phyloP scores from a whole-genome alignment of 1,140 invertebrate genomes.

The Penaeus vannamei region DNA sequence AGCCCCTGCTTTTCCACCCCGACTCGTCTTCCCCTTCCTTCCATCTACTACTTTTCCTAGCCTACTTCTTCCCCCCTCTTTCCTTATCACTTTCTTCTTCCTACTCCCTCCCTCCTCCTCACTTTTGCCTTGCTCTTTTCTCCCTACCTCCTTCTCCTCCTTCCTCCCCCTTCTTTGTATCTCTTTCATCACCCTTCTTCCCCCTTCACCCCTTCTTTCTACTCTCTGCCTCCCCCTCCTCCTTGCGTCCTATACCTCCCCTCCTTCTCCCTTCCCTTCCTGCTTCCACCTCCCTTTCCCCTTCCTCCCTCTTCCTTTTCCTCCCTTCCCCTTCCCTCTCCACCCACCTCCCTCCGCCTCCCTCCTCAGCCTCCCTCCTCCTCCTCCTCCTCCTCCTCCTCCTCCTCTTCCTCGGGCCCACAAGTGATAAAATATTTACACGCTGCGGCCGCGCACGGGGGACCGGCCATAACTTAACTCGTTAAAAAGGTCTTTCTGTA shows the following conservation, averaged over 20 bases:
- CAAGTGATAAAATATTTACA: no score
- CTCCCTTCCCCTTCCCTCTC: neutral
- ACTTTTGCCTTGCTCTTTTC: no score
- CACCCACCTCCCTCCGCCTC: neutral
- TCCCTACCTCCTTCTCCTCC: no score
- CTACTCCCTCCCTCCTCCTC: neutral
- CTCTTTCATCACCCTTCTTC: neutral
- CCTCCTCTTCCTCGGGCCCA: neutral
- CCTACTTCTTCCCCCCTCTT: neutral
- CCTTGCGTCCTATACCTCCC: neutral
- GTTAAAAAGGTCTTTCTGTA: no score
- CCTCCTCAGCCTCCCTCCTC: no score
- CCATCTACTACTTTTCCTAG: neutral
- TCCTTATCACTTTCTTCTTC: neutral
- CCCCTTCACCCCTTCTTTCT: neutral
- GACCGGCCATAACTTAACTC: no score
- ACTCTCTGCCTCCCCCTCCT: neutral
- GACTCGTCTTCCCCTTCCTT: neutral
- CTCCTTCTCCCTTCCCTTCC: neutral
- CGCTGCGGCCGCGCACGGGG: no score
- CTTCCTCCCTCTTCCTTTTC: neutral
- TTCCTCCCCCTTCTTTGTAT: neutral
- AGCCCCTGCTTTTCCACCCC: neutral
- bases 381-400: neutral
- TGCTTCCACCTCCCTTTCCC: neutral